phyloP scores from a whole-genome alignment of 2,888 invertebrate genomes.

The Drosophila subsilvestris region DNA sequence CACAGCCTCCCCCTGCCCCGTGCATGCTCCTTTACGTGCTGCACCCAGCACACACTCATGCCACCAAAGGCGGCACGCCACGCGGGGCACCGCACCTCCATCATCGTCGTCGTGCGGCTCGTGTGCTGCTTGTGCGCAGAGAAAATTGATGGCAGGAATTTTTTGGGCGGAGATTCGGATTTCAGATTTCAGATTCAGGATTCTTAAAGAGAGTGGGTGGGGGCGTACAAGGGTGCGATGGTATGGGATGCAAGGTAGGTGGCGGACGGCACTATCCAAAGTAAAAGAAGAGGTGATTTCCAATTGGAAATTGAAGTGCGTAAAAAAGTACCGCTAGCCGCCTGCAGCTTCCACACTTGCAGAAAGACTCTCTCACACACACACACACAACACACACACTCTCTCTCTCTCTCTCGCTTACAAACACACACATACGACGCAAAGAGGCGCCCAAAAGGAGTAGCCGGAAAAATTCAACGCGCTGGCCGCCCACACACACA shows the following conservation, averaged over 20 bases:
- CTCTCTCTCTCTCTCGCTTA: slow-evolving; percentile 18
- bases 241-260: neutral
- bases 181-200: neutral
- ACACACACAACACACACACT: slow-evolving; percentile 13
- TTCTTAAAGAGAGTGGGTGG: neutral
- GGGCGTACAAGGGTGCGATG: neutral
- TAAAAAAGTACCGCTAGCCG: slow-evolving; percentile 61
- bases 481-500: slow-evolving; percentile 47
- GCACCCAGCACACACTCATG: slow-evolving; percentile 4
- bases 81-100: neutral
- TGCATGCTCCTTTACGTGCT: slow-evolving; percentile 2
- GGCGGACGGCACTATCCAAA: neutral
- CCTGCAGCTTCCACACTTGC: slow-evolving; percentile 3
- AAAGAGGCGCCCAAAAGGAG: slow-evolving; percentile 47
- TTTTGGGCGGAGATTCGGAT: slow-evolving; percentile 58
- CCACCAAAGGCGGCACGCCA: neutral
- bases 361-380: slow-evolving; percentile 48
- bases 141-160: slow-evolving; percentile 57
- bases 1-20: neutral
- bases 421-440: slow-evolving; percentile 12
- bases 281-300: slow-evolving; percentile 36
- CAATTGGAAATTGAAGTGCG: slow-evolving; percentile 63
- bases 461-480: slow-evolving; percentile 66
- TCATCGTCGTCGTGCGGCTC: slow-evolving; percentile 28
- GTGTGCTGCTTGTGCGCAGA: slow-evolving; percentile 73